phyloP scores from a whole-genome alignment of 2,888 invertebrate species.

The Aporophyla nigra region DNA sequence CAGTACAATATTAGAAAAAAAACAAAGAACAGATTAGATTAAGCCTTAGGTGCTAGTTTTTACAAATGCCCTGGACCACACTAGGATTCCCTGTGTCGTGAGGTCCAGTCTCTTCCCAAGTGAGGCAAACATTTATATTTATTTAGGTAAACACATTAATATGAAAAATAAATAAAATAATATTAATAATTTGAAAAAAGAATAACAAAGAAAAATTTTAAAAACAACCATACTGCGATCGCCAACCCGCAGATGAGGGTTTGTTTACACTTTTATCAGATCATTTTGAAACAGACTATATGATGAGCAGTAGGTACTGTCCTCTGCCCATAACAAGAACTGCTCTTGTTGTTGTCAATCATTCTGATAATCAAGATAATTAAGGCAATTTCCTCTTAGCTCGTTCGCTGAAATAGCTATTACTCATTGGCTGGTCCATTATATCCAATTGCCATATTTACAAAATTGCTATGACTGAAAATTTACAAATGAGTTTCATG shows the following conservation, averaged over 20 bases:
- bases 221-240: too few relatives aligned
- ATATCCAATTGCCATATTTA: conserved; percentile 2
- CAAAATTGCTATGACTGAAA: conserved; percentile 14
- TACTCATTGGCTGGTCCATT: neutral
- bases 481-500: neutral
- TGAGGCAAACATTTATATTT: too few relatives aligned
- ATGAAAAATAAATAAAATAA: too few relatives aligned
- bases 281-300: neutral
- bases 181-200: too few relatives aligned
- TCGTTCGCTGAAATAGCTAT: conserved; percentile 18
- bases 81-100: too few relatives aligned
- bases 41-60: too few relatives aligned
- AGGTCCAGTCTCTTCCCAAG: too few relatives aligned
- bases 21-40: too few relatives aligned
- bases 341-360: neutral
- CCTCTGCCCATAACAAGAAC: neutral
- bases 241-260: neutral
- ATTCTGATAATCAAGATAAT: conserved; percentile 1
- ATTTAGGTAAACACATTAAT: too few relatives aligned
- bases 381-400: conserved; percentile 26
- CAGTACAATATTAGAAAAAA: too few relatives aligned
- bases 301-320: neutral
- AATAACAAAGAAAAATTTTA: too few relatives aligned
- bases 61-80: too few relatives aligned
- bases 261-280: neutral